Evolutionary conservation across 2,888 invertebrate species (phyloP).

Genomic region (Hololepta plana): DNA sequence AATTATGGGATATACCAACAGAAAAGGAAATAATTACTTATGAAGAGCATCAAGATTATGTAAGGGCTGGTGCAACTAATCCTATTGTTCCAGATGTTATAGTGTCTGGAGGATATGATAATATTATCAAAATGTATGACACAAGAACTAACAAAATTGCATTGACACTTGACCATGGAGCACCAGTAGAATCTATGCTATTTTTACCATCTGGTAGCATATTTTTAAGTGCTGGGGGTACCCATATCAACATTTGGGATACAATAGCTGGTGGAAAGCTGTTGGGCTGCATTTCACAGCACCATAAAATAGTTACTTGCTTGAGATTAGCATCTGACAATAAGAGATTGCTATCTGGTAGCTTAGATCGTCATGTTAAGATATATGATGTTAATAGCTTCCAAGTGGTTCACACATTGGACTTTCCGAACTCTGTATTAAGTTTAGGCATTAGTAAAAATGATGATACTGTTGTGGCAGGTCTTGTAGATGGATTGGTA

Average conservation of each 20-base stretch:
- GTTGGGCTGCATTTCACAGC: constrained; percentile 69
- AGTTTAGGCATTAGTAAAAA: constrained; percentile 59
- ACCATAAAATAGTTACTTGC: constrained; percentile 91
- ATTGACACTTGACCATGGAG: constrained; percentile 65
- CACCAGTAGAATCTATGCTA: constrained; percentile 75
- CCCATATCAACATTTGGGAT: constrained; percentile 87
- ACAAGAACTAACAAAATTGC: constrained; percentile 51
- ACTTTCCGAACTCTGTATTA: constrained; percentile 79
- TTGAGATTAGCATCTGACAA: constrained; percentile 66
- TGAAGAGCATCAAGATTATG: constrained; percentile 58
- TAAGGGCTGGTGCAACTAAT: constrained; percentile 67
- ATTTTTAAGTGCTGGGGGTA: constrained; percentile 82
- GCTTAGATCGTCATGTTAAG: constrained; percentile 86
- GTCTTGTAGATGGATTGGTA: constrained; percentile 83
- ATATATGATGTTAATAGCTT: constrained; percentile 77
- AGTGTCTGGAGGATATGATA: constrained; percentile 80
- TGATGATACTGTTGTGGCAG: constrained; percentile 76
- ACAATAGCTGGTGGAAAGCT: constrained; percentile 72
- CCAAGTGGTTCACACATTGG: constrained; percentile 72
- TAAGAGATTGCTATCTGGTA: constrained; percentile 70
- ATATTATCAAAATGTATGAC: constrained; percentile 76
- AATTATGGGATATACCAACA: constrained; percentile 81
- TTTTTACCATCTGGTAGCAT: constrained; percentile 81
- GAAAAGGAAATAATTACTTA: constrained; percentile 53
- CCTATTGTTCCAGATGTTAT: constrained; percentile 58